Evolutionary conservation across 2,113 vertebrate genomes (phyloP).

Genomic region (Carassius gibelio): DNA sequence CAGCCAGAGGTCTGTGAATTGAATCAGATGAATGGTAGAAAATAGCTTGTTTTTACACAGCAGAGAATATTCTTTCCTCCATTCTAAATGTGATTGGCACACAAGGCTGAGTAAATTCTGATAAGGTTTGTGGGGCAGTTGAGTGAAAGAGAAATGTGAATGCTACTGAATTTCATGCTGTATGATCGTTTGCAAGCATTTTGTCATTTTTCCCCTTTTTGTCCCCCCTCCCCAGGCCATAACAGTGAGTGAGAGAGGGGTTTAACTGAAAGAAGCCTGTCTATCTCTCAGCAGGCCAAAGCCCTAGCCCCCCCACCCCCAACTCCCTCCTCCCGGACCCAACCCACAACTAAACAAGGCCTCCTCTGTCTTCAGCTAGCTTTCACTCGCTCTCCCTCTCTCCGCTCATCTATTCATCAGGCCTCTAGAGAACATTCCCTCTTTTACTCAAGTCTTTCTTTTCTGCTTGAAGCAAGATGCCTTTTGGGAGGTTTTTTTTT

Average conservation of each 20-base stretch:
- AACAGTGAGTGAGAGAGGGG: slow-evolving; percentile 50
- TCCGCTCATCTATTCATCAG: slow-evolving; percentile 78
- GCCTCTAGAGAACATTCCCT: slow-evolving; percentile 71
- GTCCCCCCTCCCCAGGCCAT: slow-evolving; percentile 56
- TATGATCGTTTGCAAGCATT: slow-evolving; percentile 63
- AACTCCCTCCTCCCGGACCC: slow-evolving; percentile 54
- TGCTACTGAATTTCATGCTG: slow-evolving; percentile 25
- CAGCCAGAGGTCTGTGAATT: slow-evolving; percentile 20
- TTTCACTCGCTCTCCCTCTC: slow-evolving; percentile 64
- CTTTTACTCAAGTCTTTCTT: slow-evolving; percentile 54
- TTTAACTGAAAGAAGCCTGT: slow-evolving; percentile 77
- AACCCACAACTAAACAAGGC: slow-evolving; percentile 78
- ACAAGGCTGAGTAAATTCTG: background rate
- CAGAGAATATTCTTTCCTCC: background rate
- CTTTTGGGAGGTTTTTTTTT: slow-evolving; percentile 62
- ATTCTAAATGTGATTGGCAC: slow-evolving; percentile 47
- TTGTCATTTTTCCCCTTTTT: slow-evolving; percentile 61
- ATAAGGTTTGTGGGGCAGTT: slow-evolving; percentile 17
- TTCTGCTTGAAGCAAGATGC: slow-evolving; percentile 65
- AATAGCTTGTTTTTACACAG: slow-evolving; percentile 23
- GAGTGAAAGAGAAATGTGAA: slow-evolving; percentile 11
- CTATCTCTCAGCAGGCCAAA: slow-evolving; percentile 78
- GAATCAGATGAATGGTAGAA: slow-evolving; percentile 24
- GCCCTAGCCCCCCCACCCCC: slow-evolving; percentile 30
- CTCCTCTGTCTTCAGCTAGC: slow-evolving; percentile 70